Percentiles rank a stretch among this genome's conserved stretches.
Evolutionary conservation across 1,140 invertebrate genomes (phyloP).

Genomic region (Caenorhabditis brenneri): DNA sequence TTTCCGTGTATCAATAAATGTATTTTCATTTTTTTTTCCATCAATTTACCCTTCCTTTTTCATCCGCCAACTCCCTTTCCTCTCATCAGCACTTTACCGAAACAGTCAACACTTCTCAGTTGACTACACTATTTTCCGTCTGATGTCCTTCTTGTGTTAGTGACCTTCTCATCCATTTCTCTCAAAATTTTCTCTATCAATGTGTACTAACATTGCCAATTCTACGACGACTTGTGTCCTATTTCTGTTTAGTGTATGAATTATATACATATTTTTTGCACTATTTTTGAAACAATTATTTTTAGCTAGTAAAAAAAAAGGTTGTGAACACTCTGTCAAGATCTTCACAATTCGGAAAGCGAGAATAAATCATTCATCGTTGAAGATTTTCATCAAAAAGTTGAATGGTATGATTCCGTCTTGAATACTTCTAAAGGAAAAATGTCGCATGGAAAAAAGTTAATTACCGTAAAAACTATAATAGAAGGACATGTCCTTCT

Average conservation of each 20-base stretch:
- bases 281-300: too few species aligned
- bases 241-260: constrained; percentile 28
- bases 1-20: constrained; percentile 36
- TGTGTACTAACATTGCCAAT: constrained; percentile 43
- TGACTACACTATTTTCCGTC: constrained; percentile 3
- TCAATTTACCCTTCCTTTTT: not conserved
- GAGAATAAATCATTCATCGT: constrained; percentile 26
- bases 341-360: not conserved
- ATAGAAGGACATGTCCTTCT: too few species aligned
- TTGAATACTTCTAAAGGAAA: not conserved
- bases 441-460: not conserved
- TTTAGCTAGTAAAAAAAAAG: too few species aligned
- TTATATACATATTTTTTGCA: constrained; percentile 1
- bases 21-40: not conserved
- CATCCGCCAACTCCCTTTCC: not conserved
- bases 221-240: constrained; percentile 32
- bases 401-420: not conserved
- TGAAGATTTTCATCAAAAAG: too few species aligned
- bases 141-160: constrained; percentile 32
- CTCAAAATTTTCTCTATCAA: constrained; percentile 1
- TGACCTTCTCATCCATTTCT: constrained; percentile 18
- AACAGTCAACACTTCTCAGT: constrained; percentile 32
- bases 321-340: not conserved
- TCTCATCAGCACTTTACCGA: not conserved
- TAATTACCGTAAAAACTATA: too few species aligned